Evolutionary conservation across 1,140 invertebrate species (phyloP), one percentile per base, ranked within the genome.

Genomic region (Solenopsis fugax): DNA sequence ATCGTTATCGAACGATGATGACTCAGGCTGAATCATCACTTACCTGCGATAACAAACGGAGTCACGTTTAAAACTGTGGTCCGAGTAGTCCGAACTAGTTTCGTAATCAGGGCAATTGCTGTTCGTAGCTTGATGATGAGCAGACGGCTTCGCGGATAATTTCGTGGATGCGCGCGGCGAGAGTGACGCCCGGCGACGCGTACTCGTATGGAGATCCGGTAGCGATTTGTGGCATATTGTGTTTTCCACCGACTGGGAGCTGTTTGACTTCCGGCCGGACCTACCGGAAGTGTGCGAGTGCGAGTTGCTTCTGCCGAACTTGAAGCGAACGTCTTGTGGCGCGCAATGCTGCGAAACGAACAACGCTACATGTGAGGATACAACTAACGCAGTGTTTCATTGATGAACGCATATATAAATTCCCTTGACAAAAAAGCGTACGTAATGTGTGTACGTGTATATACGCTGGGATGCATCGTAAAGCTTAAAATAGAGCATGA

Each of bases 181-280:
- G 29, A 95, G 92, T 18, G 96, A 96, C 41, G 96, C 95, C 41
- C 96, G 94, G 12, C 96, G 94, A 88, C 95, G 95, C 29, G 96
- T 96, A 88, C 97, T 97, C 12, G 97, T 97, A 89, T 97, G 97
- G 48, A 98, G 95, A 94, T 98, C 98, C 0, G 98, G 98, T 89
- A 98, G 95, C 29, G 97, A 98, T 93, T 98, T 98, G 95, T 98
- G 98, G 92, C 97, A 96, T 89, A 92, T 94, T 82, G 93, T 95
- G 82, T 72, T 96, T 93, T 82, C 94, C 52, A 92, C 92, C 75
- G 93, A 93, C 65, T 89, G 93, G 21, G 93, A 93, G 80, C 90
- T 93, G 73, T 90, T 93, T 34, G 93, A 93, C 84, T 94, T 95
- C 84, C 92, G 92, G 16, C 89, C 89, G 13, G 93, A 90, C 78